These are phyloP conservation scores for Proales similis DNA, from an alignment of 1,140 invertebrate species.

Conservation along the genomic window DNA sequence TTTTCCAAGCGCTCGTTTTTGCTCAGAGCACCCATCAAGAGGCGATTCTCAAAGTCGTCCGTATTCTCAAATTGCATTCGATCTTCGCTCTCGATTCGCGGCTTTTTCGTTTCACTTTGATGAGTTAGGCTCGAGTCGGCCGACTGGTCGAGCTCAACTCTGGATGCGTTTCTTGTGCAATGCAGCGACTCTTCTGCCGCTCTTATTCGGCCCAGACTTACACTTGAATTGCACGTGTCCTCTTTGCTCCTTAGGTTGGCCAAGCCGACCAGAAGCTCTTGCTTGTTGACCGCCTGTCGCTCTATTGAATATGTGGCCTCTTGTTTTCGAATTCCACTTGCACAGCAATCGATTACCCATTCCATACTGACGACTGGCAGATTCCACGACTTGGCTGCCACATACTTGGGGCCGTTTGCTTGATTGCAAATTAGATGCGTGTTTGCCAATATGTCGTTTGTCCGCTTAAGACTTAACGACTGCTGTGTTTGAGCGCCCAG, in stretches of 20 bases:
- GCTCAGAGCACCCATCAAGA: too few relatives aligned
- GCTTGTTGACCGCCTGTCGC: slow-evolving; percentile 6
- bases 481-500: slow-evolving; percentile 16
- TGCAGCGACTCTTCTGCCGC: background rate
- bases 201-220: slow-evolving; percentile 8
- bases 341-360: slow-evolving; percentile 35
- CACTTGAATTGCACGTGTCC: slow-evolving; percentile 21
- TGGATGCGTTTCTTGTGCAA: background rate
- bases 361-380: slow-evolving; percentile 13
- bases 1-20: too few relatives aligned
- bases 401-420: slow-evolving; percentile 23
- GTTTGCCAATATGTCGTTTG: slow-evolving; percentile 17
- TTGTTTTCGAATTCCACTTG: slow-evolving; percentile 14
- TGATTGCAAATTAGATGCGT: slow-evolving; percentile 36
- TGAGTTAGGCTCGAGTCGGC: slow-evolving; percentile 17
- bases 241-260: slow-evolving; percentile 20
- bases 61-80: too few relatives aligned
- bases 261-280: slow-evolving; percentile 21
- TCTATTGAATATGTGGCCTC: slow-evolving; percentile 20
- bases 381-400: slow-evolving; percentile 33
- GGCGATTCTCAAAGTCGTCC: too few relatives aligned
- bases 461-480: slow-evolving; percentile 17
- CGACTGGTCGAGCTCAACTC: background rate
- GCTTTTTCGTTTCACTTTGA: slow-evolving; percentile 32
- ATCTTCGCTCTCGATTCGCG: background rate